Evolutionary conservation across 2,888 invertebrate genomes (phyloP).

Genomic region (Pachydiplax longipennis): DNA sequence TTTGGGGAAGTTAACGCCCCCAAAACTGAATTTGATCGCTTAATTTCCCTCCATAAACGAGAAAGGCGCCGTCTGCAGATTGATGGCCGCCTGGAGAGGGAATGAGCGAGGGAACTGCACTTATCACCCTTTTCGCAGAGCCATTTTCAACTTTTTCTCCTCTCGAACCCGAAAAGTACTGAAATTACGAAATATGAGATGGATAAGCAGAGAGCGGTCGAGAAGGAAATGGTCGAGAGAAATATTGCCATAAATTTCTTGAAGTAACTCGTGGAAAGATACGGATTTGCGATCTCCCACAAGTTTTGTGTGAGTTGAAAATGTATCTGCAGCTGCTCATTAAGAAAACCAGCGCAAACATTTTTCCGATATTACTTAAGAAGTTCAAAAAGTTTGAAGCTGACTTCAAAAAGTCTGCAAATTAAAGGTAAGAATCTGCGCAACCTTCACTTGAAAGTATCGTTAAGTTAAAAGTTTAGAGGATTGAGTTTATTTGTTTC

Average conservation of each 20-base stretch:
- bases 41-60: constrained; percentile 40
- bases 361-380: no score
- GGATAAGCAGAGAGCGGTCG: background rate
- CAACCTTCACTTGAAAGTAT: no score
- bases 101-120: background rate
- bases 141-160: background rate
- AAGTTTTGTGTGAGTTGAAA: no score
- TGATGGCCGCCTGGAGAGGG: background rate
- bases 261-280: background rate
- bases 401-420: no score
- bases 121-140: no score
- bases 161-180: background rate
- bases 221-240: background rate
- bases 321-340: no score
- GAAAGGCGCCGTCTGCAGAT: background rate
- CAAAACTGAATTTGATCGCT: constrained; percentile 30
- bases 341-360: no score
- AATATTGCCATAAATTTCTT: background rate
- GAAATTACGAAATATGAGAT: background rate
- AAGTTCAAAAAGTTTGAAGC: no score
- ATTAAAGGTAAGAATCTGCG: no score
- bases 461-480: no score
- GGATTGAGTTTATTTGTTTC: no score
- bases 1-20: background rate
- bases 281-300: no score